Evolutionary conservation across 2,888 invertebrate species (phyloP).

Genomic region (Baccha elongata): DNA sequence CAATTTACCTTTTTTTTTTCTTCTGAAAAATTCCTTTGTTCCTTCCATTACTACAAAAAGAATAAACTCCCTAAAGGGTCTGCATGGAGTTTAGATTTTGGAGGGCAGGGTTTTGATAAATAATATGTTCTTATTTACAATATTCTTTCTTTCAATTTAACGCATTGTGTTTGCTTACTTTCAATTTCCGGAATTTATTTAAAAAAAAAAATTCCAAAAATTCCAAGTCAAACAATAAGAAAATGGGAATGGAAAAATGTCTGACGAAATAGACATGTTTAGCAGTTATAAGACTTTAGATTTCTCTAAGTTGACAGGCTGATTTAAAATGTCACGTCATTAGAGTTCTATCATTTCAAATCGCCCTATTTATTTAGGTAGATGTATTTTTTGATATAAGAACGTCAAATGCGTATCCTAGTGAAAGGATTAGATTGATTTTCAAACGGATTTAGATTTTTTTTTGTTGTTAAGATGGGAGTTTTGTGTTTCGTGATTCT

Average conservation of each 20-base stretch:
- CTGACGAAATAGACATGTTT: conserved; percentile 55
- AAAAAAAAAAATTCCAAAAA: conserved; percentile 28
- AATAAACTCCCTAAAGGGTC: not conserved
- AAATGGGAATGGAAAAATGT: conserved; percentile 6
- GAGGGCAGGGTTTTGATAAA: not conserved
- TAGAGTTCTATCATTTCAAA: conserved; percentile 19
- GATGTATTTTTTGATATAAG: not conserved
- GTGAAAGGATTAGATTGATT: conserved; percentile 50
- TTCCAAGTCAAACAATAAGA: conserved; percentile 40
- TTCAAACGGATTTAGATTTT: conserved; percentile 38
- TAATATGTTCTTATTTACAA: not conserved
- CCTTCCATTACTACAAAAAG: not conserved
- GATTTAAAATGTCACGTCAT: conserved; percentile 32
- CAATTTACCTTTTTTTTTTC: conserved; percentile 8
- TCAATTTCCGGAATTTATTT: conserved; percentile 6
- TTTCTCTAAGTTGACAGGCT: conserved; percentile 23
- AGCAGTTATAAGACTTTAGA: conserved; percentile 48
- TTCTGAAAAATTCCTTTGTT: conserved; percentile 13
- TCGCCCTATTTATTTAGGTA: not conserved
- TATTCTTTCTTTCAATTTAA: conserved; percentile 53
- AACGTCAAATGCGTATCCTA: conserved; percentile 1
- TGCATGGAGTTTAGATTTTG: not conserved
- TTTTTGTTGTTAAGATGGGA: too few species aligned
- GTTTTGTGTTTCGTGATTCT: too few species aligned
- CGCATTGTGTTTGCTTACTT: conserved; percentile 44